Evolutionary conservation across 2,888 invertebrate genomes (phyloP).

Genomic region (Cheilosia soror): DNA sequence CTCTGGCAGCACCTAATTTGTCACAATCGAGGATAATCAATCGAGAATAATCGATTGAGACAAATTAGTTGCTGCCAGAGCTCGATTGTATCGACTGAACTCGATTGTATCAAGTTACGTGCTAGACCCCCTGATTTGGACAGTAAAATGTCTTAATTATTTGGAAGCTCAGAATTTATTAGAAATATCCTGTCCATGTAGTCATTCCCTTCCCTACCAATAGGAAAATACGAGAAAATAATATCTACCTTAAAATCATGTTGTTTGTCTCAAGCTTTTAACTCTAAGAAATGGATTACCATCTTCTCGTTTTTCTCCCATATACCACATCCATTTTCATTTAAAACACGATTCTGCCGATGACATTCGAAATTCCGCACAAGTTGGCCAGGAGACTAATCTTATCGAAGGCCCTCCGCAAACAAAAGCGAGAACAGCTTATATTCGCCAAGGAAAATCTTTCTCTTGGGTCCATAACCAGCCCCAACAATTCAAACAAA

Average conservation of each 20-base stretch:
- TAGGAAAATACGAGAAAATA: no score
- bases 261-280: neutral
- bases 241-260: neutral
- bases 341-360: conserved; percentile 12
- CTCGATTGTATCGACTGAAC: no score
- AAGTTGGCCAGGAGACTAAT: conserved; percentile 27
- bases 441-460: neutral
- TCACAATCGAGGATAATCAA: no score
- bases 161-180: no score
- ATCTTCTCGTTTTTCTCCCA: neutral
- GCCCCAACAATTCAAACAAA: conserved; percentile 46
- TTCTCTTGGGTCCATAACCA: conserved; percentile 47
- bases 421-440: neutral
- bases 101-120: no score
- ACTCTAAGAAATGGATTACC: neutral
- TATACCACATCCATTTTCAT: neutral
- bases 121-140: no score
- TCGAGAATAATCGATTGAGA: no score
- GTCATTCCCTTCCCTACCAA: no score
- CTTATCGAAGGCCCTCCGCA: neutral
- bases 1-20: no score
- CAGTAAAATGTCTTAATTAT: no score
- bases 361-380: conserved; percentile 5
- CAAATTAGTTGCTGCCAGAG: no score
- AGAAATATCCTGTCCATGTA: no score